Base-by-base conservation (phyloP, 2,797 vertebrate species). In the Acanthornis magna region DNA sequence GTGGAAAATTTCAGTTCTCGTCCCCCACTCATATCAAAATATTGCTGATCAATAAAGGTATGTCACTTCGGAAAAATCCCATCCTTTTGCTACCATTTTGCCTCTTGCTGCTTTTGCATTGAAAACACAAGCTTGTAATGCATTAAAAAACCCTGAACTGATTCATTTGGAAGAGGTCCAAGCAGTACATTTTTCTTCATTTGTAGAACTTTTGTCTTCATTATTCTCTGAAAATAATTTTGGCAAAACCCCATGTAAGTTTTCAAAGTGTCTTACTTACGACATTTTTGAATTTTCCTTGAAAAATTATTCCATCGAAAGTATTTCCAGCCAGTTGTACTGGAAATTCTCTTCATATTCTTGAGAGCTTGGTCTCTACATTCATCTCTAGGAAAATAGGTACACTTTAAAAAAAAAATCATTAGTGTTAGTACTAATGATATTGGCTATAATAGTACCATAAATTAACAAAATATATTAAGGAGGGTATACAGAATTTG, bases 131-230 rank as follows among this genome's bases (percentile, higher is more conserved):
- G 2, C 54, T 90, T 75, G 40, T 29, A 85, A 70, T 19, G 58
- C 11, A 73, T 23, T 57, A 9, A 30, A 32, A 47, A 67, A 26
- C 1, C 30, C 71, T 10, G 4, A 68, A 77, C n/a, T 42, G 6
- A 88, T 73, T 95, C 19, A 67, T 93, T 91, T 93, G 95, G 90
- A 95, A 94, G 38, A 45, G 45, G 62, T 73, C 83, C 94, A 96
- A 95, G 36, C 34, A 93, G 62, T 25, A 84, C 58, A 93, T 96
- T 96, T 93, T 94, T 95, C 93, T 96, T 94, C 88, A 95, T 95
- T 70, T 79, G 61, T 18, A 68, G 54, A 90, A 90, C 18, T 91
- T 95, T 88, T 90, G 48, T 95, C 88, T 95, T 95, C 0, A 6
- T 94, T 91, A 89, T 88, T 30, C 58, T 75, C 66, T 66, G 76